Conservation (phyloP, 1,140 invertebrate species). For the Drosophila varians region DNA sequence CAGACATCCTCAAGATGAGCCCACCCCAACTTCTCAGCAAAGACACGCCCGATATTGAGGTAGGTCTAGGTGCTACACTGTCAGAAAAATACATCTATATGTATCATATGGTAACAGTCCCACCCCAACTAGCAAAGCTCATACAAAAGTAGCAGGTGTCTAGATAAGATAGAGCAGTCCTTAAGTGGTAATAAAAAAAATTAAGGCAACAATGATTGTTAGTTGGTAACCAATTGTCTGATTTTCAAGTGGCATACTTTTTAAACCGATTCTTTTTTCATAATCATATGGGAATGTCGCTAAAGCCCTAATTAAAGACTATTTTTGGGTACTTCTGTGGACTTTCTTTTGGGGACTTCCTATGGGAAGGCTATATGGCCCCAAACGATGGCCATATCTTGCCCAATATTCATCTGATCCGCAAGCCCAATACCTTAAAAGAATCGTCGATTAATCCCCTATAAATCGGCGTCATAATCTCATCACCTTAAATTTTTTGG, state of each 20-base stretch:
- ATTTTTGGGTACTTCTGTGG: too few species aligned
- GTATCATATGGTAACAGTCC: not conserved
- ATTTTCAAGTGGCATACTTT: not conserved
- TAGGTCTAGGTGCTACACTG: constrained; percentile 77
- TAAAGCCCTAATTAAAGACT: too few species aligned
- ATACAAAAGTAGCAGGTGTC: not conserved
- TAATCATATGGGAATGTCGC: too few species aligned
- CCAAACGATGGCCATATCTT: too few species aligned
- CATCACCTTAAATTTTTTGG: too few species aligned
- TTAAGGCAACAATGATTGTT: not conserved
- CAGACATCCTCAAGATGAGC: constrained; percentile 57
- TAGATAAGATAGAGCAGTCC: not conserved
- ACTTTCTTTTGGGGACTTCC: too few species aligned
- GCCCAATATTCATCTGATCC: too few species aligned
- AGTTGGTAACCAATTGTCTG: not conserved
- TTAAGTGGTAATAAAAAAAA: not conserved
- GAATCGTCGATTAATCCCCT: too few species aligned
- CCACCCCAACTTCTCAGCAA: constrained; percentile 85
- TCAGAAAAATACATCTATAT: not conserved
- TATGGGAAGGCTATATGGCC: too few species aligned
- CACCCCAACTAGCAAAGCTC: not conserved
- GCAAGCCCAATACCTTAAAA: too few species aligned
- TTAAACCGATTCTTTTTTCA: too few species aligned
- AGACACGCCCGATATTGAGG: constrained; percentile 89
- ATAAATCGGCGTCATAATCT: too few species aligned